These are phyloP conservation scores for Bradypodion ventrale DNA, from an alignment of 2,797 vertebrate genomes.

Conservation along the genomic window DNA sequence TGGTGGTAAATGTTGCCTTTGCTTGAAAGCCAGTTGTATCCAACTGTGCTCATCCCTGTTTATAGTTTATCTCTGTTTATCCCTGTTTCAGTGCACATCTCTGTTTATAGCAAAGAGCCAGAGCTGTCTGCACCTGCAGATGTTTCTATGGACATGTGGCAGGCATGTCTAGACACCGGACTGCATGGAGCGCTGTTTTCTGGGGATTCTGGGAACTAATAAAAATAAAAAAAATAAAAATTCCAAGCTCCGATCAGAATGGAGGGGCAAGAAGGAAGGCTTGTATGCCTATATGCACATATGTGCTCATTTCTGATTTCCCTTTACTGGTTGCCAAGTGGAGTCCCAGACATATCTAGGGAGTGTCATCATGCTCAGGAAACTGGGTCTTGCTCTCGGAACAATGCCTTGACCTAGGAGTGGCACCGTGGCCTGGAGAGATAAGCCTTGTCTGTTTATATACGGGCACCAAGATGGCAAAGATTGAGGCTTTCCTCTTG, in stretches of 20 bases:
- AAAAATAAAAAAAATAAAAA: too few species aligned
- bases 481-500: slow-evolving; percentile 12
- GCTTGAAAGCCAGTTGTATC: too few species aligned
- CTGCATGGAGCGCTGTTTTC: too few species aligned
- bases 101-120: too few species aligned
- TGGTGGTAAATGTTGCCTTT: too few species aligned
- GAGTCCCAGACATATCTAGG: background rate
- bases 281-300: background rate
- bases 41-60: too few species aligned
- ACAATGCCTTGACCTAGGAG: slow-evolving; percentile 36
- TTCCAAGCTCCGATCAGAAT: background rate
- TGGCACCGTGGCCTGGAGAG: slow-evolving; percentile 72
- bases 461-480: slow-evolving; percentile 53
- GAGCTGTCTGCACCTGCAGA: too few species aligned
- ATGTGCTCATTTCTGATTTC: background rate
- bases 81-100: too few species aligned
- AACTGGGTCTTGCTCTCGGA: slow-evolving; percentile 19
- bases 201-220: too few species aligned
- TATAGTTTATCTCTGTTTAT: too few species aligned
- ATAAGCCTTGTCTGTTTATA: slow-evolving; percentile 85
- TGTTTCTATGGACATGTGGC: too few species aligned
- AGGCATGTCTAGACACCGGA: too few species aligned
- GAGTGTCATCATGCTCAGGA: slow-evolving; percentile 15
- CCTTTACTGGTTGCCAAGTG: background rate
- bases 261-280: background rate